Evolutionary conservation across 1,140 invertebrate genomes (phyloP), one percentile per base, ranked within the genome.

Genomic region (Goniozus legneri): DNA sequence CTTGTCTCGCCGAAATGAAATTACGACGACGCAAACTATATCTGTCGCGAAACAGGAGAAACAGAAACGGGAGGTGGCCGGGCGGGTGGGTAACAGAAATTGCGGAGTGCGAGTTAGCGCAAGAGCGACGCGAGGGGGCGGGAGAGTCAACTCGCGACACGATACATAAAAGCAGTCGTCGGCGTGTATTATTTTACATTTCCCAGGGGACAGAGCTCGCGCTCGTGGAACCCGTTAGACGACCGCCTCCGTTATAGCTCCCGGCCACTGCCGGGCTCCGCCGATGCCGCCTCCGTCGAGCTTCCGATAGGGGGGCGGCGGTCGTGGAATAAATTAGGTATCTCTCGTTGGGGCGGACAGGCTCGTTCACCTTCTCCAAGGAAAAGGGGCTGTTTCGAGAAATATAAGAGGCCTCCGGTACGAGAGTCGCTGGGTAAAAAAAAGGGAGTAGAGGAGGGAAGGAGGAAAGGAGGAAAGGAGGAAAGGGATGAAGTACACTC

Each of bases 111-210:
- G n/a, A 48, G 56, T 56, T 36, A 50, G 54, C 38, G 44, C 42
- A 57, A 56, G 33, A 38, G 45, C 49, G 43, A 56, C 41, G 49
- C 47, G 8, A 12, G 13, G 12, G 19, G 19, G 14, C 15, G 34
- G 34, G 49, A 52, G 39, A 36, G 49, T n/a, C n/a, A n/a, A n/a
- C n/a, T 44, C 44, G 37, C 44, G 54, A 58, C 42, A 54, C 54
- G 34, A 57, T 45, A 51, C 55, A 58, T 54, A 54, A 58, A 58
- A 57, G 55, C 47, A 58, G 59, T 56, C 58, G n/a, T n/a, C 50
- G 33, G 43, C 48, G 60, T 54, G 61, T 67, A 70, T 68, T 70
- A 70, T 70, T 70, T 69, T 69, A 61, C 62, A 66, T 60, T 56
- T 63, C 58, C 67, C 60, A 50, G 43, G 52, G 51, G 64, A 50